Evolutionary conservation across 2,888 invertebrate genomes (phyloP).

Genomic region (Polylopha cassiicola): DNA sequence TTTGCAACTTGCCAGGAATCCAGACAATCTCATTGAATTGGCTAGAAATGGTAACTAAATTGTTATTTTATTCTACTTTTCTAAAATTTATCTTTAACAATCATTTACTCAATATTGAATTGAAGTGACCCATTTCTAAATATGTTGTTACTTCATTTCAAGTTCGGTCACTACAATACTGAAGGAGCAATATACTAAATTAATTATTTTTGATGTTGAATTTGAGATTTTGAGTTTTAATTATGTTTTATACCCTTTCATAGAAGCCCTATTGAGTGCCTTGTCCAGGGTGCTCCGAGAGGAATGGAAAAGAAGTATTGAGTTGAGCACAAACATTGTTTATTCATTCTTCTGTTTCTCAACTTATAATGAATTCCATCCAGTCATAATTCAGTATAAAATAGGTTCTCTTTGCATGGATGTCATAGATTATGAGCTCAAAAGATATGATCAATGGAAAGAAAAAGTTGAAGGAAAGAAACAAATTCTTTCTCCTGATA

Average conservation of each 20-base stretch:
- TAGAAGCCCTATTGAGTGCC: constrained; percentile 96
- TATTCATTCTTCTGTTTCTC: constrained; percentile 99
- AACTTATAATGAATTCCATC: constrained; percentile 95
- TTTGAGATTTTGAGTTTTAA: constrained; percentile 21
- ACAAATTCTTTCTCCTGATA: constrained; percentile 62
- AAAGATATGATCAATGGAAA: constrained; percentile 95
- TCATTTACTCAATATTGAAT: no score
- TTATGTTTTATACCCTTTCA: constrained; percentile 35
- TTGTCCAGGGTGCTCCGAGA: constrained; percentile 96
- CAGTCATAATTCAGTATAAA: constrained; percentile 96
- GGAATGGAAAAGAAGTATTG: constrained; percentile 98
- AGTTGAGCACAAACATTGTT: constrained; percentile 96
- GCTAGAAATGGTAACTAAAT: constrained; percentile 96
- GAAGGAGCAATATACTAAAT: constrained; percentile 15
- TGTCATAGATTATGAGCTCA: constrained; percentile 95
- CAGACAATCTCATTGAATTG: constrained; percentile 95
- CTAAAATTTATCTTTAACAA: background rate
- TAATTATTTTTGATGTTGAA: constrained; percentile 19
- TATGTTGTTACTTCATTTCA: no score
- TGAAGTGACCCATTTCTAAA: no score
- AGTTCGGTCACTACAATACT: no score
- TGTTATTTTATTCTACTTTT: no score
- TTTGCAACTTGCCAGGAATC: constrained; percentile 92
- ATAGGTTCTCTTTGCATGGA: constrained; percentile 98
- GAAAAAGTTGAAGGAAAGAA: constrained; percentile 77